These are phyloP conservation scores for Pediacus dermestoides DNA, from an alignment of 2,888 invertebrate genomes.

Conservation along the genomic window DNA sequence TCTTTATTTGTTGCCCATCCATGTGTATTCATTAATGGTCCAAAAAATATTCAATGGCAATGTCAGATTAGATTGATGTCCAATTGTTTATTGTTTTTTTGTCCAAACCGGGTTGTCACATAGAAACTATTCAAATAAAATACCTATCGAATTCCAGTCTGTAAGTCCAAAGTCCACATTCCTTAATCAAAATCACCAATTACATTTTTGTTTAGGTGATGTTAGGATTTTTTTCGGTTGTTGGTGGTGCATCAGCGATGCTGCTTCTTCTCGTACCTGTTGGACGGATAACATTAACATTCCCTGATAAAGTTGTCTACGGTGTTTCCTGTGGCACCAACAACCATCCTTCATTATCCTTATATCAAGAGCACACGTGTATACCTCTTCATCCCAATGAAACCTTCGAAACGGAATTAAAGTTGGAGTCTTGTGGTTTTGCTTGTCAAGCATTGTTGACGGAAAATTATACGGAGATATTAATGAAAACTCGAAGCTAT, in stretches of 20 bases:
- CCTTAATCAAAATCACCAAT: too few species aligned
- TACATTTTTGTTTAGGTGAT: conserved; percentile 55
- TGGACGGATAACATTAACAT: conserved; percentile 63
- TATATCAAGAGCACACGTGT: conserved; percentile 54
- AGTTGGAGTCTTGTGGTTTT: conserved; percentile 58
- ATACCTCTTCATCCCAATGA: conserved; percentile 43
- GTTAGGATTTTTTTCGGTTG: conserved; percentile 62
- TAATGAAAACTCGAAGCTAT: conserved; percentile 55
- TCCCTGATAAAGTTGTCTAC: conserved; percentile 60
- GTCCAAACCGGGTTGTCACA: too few species aligned
- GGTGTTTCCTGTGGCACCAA: conserved; percentile 53
- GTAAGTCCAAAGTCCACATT: too few species aligned
- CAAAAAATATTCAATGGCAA: too few species aligned
- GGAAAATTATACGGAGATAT: conserved; percentile 49
- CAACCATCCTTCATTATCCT: conserved; percentile 39
- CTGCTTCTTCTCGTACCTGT: conserved; percentile 68
- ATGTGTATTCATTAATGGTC: too few species aligned
- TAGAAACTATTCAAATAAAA: too few species aligned
- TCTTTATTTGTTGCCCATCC: too few species aligned
- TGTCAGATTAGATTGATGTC: too few species aligned
- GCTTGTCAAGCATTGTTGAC: conserved; percentile 54
- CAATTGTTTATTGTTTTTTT: too few species aligned
- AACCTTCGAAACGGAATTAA: conserved; percentile 43
- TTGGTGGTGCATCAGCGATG: conserved; percentile 65
- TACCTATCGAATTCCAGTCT: too few species aligned